Percentiles rank a stretch among this genome's conserved stretches.
These are phyloP conservation scores for Thecocarcelia acutangulata DNA, from an alignment of 2,888 invertebrate species.

Conservation along the genomic window DNA sequence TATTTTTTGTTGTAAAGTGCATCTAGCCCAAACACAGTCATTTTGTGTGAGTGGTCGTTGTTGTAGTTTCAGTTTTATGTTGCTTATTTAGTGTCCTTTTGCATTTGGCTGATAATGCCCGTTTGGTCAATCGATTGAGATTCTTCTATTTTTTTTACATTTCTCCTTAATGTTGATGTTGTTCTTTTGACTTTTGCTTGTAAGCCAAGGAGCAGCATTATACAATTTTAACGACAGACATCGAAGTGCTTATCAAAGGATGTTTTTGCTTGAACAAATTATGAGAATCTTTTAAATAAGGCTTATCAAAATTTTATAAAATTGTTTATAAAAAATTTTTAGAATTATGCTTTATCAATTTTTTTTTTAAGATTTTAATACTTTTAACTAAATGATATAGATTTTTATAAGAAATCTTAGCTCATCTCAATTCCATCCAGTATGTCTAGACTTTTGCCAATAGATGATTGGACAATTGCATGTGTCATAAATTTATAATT, in stretches of 20 bases:
- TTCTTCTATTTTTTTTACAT: constrained; percentile 34
- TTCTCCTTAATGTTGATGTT: constrained; percentile 46
- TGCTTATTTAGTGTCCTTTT: constrained; percentile 45
- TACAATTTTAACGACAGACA: constrained; percentile 17
- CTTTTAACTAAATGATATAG: too few relatives aligned
- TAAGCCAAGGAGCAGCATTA: not conserved
- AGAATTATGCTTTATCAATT: too few relatives aligned
- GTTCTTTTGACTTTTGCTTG: constrained; percentile 49
- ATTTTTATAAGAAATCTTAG: too few relatives aligned
- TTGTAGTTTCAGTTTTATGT: constrained; percentile 27
- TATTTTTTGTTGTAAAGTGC: constrained; percentile 38
- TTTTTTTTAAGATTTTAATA: too few relatives aligned
- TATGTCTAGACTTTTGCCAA: too few relatives aligned
- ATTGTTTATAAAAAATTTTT: too few relatives aligned
- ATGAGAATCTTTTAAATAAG: too few relatives aligned
- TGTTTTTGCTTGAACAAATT: too few relatives aligned
- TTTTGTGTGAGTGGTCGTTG: constrained; percentile 12
- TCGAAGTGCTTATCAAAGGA: not conserved
- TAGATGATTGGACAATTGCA: too few relatives aligned
- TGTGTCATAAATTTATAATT: too few relatives aligned
- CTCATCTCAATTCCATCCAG: too few relatives aligned
- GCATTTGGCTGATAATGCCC: constrained; percentile 46
- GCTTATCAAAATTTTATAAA: too few relatives aligned
- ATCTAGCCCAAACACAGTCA: constrained; percentile 13
- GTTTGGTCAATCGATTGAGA: constrained; percentile 65